Evolutionary conservation across 1,140 invertebrate species (phyloP), one percentile per base, ranked within the genome.

Genomic region (Anoplolepis gracilipes): DNA sequence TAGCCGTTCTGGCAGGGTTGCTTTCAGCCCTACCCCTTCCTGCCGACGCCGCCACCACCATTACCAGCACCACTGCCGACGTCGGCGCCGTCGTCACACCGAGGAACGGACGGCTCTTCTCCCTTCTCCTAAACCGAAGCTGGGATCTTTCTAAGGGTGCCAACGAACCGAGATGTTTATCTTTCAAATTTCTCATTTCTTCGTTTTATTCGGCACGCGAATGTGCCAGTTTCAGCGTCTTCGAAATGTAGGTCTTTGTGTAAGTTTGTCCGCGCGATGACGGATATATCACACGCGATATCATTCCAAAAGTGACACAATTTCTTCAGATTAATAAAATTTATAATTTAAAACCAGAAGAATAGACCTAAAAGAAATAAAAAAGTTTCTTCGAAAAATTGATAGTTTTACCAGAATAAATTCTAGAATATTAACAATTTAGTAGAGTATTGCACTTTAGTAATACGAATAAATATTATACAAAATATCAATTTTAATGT

Each of bases 1-100:
- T 92, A 88, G 87, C 67, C 88, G 91, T 73, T 90, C 78, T 90
- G 89, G 89, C 87, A 90, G 92, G 91, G 92, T 91, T 90, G 92
- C 91, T 82, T 90, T 87, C 89, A 88, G 86, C 88, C 76, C 88
- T 88, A 89, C 91, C 87, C 90, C 89, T 85, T 89, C 79, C 75
- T 33, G 33, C 55, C 70, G 82, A 65, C 70, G 70, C 85, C 86
- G 70, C 86, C 85, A 78, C 85, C 76, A 75, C 77, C 85, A 86
- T 75, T 76, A 75, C 84, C 65, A 59, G 28, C 67, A 62, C 33
- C 59, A 69, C 77, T 85, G 70, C 28, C 88, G 73, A 28, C 46
- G 82, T 72, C 79, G 65, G 33, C 61, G 42, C 55, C 64, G 65
- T 36, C 77, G 36, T 13, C 33, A 73, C 33, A 62, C 22, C 53